Evolutionary conservation across 2,888 invertebrate species (phyloP).

Genomic region (Phania funesta): DNA sequence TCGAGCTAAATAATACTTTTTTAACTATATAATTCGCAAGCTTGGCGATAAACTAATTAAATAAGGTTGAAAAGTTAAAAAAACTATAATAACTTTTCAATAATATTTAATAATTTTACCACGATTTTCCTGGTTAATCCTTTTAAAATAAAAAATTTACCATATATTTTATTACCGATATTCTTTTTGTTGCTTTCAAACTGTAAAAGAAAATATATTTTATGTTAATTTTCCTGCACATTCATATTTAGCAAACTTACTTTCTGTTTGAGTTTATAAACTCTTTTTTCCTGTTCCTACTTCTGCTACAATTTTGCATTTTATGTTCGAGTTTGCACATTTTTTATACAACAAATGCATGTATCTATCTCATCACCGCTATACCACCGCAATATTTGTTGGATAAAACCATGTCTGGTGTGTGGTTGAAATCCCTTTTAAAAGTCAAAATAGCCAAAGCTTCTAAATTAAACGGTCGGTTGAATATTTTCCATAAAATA

Average conservation of each 20-base stretch:
- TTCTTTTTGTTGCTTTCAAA: too few species aligned
- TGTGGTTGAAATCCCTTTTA: conserved; percentile 59
- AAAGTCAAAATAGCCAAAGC: conserved; percentile 59
- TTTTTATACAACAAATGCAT: neutral
- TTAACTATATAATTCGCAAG: too few species aligned
- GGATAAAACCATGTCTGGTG: conserved; percentile 49
- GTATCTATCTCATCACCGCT: conserved; percentile 3
- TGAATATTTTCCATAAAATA: conserved; percentile 43
- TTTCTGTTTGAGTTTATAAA: neutral
- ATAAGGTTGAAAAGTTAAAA: too few species aligned
- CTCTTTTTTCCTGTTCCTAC: neutral
- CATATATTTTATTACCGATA: too few species aligned
- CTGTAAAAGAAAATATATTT: neutral
- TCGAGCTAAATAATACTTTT: too few species aligned
- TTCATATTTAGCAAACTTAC: neutral
- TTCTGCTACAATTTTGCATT: neutral
- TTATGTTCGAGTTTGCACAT: neutral
- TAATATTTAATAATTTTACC: too few species aligned
- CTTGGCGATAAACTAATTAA: too few species aligned
- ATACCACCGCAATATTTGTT: conserved; percentile 21
- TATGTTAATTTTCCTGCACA: neutral
- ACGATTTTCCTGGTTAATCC: too few species aligned
- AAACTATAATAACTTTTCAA: too few species aligned
- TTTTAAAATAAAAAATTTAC: too few species aligned
- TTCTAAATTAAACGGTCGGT: conserved; percentile 48